These are phyloP conservation scores for Hipposideros larvatus DNA, from an alignment of 2,797 vertebrate genomes.

Conservation along the genomic window DNA sequence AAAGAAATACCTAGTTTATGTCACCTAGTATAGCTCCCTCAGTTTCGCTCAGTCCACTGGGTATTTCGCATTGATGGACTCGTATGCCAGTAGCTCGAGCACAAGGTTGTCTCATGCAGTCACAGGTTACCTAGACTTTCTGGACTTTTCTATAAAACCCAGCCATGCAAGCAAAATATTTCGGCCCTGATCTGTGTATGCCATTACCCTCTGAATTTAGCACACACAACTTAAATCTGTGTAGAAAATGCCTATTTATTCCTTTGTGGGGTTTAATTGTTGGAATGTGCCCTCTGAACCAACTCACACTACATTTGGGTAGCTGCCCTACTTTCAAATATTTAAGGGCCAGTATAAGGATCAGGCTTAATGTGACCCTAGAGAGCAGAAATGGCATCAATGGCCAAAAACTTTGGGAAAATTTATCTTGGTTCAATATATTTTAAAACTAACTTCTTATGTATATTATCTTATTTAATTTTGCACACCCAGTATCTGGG, in stretches of 20 bases:
- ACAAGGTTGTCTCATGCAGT: background rate
- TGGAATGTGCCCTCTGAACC: background rate
- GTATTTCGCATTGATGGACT: background rate
- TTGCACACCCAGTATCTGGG: background rate
- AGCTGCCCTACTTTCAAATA: background rate
- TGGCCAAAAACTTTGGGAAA: background rate
- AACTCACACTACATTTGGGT: background rate
- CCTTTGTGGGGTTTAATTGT: background rate
- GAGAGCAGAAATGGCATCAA: background rate
- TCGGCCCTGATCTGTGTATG: background rate
- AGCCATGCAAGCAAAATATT: background rate
- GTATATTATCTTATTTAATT: background rate
- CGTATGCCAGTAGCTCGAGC: background rate
- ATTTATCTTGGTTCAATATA: background rate
- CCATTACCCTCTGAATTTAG: background rate
- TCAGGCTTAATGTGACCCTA: background rate
- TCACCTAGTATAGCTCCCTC: background rate
- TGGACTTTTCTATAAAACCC: background rate
- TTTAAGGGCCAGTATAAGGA: background rate
- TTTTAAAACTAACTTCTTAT: constrained; percentile 37
- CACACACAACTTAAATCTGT: background rate
- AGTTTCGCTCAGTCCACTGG: background rate
- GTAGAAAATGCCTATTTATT: background rate
- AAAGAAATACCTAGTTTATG: background rate
- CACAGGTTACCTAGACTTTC: background rate